Base-by-base conservation (phyloP, 2,888 invertebrate species). In the Emmelina monodactyla region DNA sequence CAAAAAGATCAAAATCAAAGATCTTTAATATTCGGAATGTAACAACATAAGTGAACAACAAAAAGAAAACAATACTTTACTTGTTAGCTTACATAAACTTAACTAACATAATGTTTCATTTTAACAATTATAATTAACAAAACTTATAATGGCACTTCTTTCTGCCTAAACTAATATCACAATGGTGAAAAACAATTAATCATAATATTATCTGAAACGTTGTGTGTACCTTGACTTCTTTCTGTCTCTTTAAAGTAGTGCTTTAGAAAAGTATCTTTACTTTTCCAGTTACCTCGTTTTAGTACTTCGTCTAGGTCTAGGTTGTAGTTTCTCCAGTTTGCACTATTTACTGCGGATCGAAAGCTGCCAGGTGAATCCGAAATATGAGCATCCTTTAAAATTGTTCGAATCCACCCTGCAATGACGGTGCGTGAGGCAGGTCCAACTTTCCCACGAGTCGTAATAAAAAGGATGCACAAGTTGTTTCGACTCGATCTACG, bases 371-470 rank as follows among this genome's bases (percentile, higher is more conserved):
- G 22, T 2, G 39, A 16, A 5, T 16, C 39, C 1, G 22, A 2
- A 14, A 41, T 41, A 10, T 30, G 14, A 16, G 40, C 31, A 2
- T 42, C 38, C 22, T 31, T 34, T 4, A 48, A 34, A 4, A 41
- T 1, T 1, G 33, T 31, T 22, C 39, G 41, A 6, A 49, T 31
- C 44, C 42, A 45, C 7, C 41, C 33, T 2, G 46, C 46, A 6
- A 51, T 48, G 1, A 48, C 38, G 1, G 41, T 31, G 7, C 46
- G 35, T 1, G 48, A 45, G 1, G 47, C 45, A 3, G 36, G 14
- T 36, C 37, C 36, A 1, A 38, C 41, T 33, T 34, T 35, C 1
- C 47, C 49, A 28, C 43, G 31, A 2, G 40, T 44, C 1, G 43
- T 40, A 1, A 47, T 36, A 16, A 50, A 46, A 1, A 46, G 22